phyloP scores from a whole-genome alignment of 2,888 invertebrate genomes.

The Teleogryllus oceanicus region DNA sequence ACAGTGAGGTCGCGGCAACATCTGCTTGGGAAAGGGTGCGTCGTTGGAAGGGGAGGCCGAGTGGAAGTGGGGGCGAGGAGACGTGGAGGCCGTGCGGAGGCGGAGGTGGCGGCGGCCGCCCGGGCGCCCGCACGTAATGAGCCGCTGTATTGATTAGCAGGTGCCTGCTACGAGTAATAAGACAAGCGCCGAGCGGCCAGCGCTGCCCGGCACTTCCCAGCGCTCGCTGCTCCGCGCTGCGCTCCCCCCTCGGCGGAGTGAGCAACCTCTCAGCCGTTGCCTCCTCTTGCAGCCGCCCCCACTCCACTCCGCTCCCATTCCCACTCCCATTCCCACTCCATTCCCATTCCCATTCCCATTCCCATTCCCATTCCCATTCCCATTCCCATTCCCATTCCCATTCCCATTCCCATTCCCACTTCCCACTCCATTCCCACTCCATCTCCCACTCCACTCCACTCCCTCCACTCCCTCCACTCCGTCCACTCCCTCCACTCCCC shows the following conservation, averaged over 20 bases:
- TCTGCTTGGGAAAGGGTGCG: too few relatives aligned
- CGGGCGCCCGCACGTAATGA: conserved; percentile 6
- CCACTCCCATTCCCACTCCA: too few relatives aligned
- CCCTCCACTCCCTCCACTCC: not conserved
- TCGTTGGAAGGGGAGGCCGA: not conserved
- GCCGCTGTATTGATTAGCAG: conserved; percentile 18
- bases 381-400: too few relatives aligned
- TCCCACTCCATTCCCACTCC: too few relatives aligned
- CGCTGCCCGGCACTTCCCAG: not conserved
- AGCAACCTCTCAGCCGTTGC: not conserved
- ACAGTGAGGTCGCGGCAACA: too few relatives aligned
- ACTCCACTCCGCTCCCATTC: not conserved
- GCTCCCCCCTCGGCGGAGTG: not conserved
- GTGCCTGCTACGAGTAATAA: conserved; percentile 10
- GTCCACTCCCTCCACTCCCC: not conserved
- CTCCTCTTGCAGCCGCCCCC: not conserved
- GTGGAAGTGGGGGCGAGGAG: not conserved
- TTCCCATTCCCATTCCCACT: too few relatives aligned
- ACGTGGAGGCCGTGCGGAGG: not conserved
- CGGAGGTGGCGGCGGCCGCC: not conserved
- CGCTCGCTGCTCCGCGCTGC: not conserved
- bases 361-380: too few relatives aligned
- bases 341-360: too few relatives aligned
- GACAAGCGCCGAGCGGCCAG: conserved; percentile 10
- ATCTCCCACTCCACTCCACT: too few relatives aligned